phyloP scores from a whole-genome alignment of 2,113 vertebrate species.

The Rhinolophus ferrumequinum region DNA sequence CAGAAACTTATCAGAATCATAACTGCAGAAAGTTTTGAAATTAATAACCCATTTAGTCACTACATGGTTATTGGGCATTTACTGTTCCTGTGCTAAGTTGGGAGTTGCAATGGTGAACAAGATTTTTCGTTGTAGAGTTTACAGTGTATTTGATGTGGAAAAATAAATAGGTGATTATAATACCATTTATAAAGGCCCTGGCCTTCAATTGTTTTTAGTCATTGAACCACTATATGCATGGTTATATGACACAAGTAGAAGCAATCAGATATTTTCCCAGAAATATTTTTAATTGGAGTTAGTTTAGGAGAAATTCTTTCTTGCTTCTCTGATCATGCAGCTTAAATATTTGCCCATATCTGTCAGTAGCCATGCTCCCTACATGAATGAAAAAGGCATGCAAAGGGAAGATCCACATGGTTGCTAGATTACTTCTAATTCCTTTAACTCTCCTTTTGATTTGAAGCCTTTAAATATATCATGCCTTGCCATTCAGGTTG shows the following conservation, averaged over 20 bases:
- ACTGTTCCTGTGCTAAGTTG: background rate
- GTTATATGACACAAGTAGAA: background rate
- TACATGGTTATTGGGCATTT: background rate
- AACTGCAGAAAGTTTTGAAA: background rate
- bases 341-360: background rate
- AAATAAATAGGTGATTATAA: background rate
- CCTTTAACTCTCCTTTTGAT: background rate
- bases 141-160: background rate
- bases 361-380: background rate
- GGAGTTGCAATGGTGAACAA: rapidly evolving
- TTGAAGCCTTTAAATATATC: background rate
- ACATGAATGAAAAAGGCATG: background rate
- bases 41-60: background rate
- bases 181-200: background rate
- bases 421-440: background rate
- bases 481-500: background rate
- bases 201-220: background rate
- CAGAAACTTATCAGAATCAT: background rate
- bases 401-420: background rate
- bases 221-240: background rate
- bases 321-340: background rate
- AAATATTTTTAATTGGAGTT: background rate
- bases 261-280: background rate
- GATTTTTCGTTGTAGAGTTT: background rate
- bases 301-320: background rate